A percentile compares a stretch with the other conserved stretches of the same genome.
phyloP scores from a whole-genome alignment of 2,797 vertebrate genomes.

The Sebastes diploproa region DNA sequence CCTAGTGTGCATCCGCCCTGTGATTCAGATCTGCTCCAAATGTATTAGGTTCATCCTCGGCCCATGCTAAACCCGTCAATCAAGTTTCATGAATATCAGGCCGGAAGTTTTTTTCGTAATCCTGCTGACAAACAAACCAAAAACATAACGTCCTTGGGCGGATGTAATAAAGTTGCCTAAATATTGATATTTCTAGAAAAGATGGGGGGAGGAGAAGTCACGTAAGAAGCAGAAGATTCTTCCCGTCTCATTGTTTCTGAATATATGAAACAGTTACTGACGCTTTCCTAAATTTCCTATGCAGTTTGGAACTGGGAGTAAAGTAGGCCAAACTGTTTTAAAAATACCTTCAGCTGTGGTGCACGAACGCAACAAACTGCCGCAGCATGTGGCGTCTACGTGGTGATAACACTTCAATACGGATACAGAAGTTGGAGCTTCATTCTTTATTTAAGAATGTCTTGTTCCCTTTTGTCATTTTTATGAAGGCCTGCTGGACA shows the following conservation, averaged over 20 bases:
- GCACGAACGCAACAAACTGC: not conserved
- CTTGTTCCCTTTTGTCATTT: not conserved
- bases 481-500: no score
- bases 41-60: not conserved
- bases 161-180: not conserved
- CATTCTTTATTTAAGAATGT: not conserved
- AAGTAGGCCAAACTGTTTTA: conserved; percentile 33
- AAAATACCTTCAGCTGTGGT: conserved; percentile 25
- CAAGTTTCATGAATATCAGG: no score
- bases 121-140: no score
- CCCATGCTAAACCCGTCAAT: not conserved
- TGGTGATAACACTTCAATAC: not conserved
- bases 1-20: not conserved
- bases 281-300: not conserved
- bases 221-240: not conserved
- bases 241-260: not conserved
- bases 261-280: not conserved
- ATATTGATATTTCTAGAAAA: not conserved
- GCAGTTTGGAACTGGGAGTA: conserved; percentile 26
- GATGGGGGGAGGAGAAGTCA: rapidly evolving
- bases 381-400: not conserved
- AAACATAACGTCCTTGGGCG: no score
- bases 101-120: no score
- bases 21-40: not conserved
- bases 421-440: not conserved